phyloP scores from a whole-genome alignment of 2,113 vertebrate species.

The Nannospalax galili region DNA sequence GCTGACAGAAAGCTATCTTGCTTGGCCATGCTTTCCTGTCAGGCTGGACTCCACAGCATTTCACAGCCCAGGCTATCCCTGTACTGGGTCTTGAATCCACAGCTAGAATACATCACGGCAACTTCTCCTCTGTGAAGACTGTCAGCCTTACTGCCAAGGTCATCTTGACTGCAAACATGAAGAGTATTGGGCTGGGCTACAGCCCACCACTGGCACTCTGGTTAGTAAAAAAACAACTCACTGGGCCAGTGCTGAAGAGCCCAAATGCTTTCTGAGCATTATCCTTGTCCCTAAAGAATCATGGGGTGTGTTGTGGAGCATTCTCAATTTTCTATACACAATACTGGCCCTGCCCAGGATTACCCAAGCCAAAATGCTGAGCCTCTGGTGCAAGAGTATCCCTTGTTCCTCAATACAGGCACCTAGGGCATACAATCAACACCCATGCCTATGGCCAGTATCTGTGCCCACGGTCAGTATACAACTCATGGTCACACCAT shows the following conservation, averaged over 20 bases:
- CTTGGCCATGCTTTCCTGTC: not conserved
- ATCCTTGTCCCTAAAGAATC: not conserved
- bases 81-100: not conserved
- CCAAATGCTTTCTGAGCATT: fast-evolving
- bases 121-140: not conserved
- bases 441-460: fast-evolving
- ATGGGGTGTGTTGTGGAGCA: not conserved
- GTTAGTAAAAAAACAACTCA: not conserved
- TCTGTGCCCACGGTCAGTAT: not conserved
- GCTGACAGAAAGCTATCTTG: not conserved
- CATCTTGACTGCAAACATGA: too few relatives aligned
- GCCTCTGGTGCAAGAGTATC: too few relatives aligned
- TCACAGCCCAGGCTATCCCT: not conserved
- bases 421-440: not conserved
- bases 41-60: not conserved
- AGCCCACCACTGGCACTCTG: fast-evolving
- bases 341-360: not conserved
- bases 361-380: not conserved
- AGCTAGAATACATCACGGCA: fast-evolving
- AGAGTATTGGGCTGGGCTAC: fast-evolving
- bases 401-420: not conserved
- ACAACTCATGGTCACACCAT: not conserved
- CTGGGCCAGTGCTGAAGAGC: fast-evolving
- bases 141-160: not conserved
- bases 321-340: fast-evolving